phyloP scores from a whole-genome alignment of 2,888 invertebrate genomes.

The Metellina segmentata region DNA sequence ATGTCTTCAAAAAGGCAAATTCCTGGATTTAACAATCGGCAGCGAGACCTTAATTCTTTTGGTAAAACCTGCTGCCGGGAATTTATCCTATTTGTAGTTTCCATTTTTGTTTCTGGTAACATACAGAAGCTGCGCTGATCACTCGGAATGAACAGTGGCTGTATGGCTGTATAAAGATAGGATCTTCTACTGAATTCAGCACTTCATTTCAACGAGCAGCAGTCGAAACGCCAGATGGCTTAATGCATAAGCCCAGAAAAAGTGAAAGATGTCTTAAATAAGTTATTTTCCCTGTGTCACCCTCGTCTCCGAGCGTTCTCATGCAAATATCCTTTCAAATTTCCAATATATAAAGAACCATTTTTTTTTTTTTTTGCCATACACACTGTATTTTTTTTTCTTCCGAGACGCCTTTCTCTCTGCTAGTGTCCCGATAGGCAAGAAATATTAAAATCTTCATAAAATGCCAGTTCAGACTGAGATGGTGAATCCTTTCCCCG shows the following conservation, averaged over 20 bases:
- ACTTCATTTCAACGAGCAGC: background rate
- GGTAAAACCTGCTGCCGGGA: background rate
- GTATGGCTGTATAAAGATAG: background rate
- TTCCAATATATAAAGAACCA: slow-evolving; percentile 18
- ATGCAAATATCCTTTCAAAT: slow-evolving; percentile 33
- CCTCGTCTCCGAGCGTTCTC: background rate
- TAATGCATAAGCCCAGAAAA: background rate
- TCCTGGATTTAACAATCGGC: no score
- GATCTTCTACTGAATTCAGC: no score
- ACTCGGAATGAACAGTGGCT: background rate
- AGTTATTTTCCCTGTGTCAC: slow-evolving; percentile 25
- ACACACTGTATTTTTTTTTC: background rate
- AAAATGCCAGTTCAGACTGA: slow-evolving; percentile 31
- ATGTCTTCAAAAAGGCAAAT: no score
- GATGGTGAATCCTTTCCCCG: background rate
- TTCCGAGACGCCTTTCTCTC: background rate
- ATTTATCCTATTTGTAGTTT: background rate
- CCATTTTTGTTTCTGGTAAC: background rate
- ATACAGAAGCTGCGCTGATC: no score
- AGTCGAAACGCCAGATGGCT: slow-evolving; percentile 11
- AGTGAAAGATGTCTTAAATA: slow-evolving; percentile 8
- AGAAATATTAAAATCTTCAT: slow-evolving; percentile 69
- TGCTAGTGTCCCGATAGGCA: background rate
- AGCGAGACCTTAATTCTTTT: no score
- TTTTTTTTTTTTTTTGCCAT: slow-evolving; percentile 1